Evolutionary conservation across 2,888 invertebrate genomes (phyloP), one percentile per base, ranked within the genome.

Genomic region (Ypsolopha scabrella): DNA sequence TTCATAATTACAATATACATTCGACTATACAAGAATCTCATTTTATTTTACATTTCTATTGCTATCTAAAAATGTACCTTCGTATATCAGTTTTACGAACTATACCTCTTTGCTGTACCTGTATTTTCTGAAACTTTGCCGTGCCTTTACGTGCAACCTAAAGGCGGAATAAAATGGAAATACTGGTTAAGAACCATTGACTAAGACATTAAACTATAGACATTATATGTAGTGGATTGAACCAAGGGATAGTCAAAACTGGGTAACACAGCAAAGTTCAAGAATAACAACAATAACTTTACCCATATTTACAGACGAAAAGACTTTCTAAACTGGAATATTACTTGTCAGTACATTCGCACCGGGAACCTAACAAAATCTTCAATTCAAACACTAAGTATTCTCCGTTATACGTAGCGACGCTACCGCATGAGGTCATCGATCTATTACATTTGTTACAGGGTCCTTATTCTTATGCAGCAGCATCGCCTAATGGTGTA

Each of bases 1-100:
- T 67, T 70, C 70, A 68, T 14, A 61, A 53, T 59, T 62, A 64
- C 57, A 67, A 63, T 69, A 68, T 75, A 80, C 75, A 80, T 60
- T 64, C 65, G 59, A 70, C 69, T 76, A 70, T 73, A 77, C 67
- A 73, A 54, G 52, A 64, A 63, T 63, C 61, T 61, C 64, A 58
- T 55, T 62, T 57, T 9, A 58, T 55, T 62, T 57, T 9, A 43
- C 24, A 24, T 24, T 24, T 24, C 65, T 71, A 73, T 68, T 63
- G 57, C 65, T 75, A 72, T 64, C 63, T 67, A 64, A 60, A 58
- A 52, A 46, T 41, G 52, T 43, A 35, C 52, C 37, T 33, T 37
- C 13, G 46, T 35, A 46, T 8, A 45, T 33, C 46, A 8, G 46
- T 33, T 6, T 46, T 34, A 46, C 46, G 11, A 34, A 33, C 6